Conservation (phyloP, 2,113 vertebrate species). For the Prietella phreatophila region DNA sequence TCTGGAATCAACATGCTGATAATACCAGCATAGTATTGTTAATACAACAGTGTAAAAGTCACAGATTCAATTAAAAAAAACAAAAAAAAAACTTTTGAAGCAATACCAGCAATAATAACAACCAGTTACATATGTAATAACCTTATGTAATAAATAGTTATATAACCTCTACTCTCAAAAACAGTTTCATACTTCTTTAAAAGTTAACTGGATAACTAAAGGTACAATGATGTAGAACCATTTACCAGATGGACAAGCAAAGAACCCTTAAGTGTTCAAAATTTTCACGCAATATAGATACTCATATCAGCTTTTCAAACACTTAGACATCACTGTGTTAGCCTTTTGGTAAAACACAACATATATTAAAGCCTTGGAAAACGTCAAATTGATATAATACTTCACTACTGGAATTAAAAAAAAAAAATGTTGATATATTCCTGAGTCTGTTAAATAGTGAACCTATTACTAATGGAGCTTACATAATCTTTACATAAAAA, state of each 20-base stretch:
- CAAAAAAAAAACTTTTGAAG: not conserved
- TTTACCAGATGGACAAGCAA: not conserved
- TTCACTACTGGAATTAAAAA: no score
- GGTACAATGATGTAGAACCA: not conserved
- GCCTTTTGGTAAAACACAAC: not conserved
- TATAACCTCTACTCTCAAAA: not conserved
- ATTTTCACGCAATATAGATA: not conserved
- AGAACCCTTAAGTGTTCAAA: not conserved
- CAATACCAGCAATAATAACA: not conserved
- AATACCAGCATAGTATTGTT: not conserved
- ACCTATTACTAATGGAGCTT: not conserved
- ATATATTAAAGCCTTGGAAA: not conserved
- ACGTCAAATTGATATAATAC: not conserved
- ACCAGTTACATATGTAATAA: not conserved
- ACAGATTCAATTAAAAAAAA: not conserved
- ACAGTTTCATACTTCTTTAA: not conserved
- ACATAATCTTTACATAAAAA: not conserved
- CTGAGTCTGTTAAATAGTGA: not conserved
- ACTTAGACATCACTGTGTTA: not conserved
- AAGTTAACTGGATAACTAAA: not conserved
- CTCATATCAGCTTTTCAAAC: not conserved
- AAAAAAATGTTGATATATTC: not conserved
- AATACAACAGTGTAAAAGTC: not conserved
- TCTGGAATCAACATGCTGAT: not conserved
- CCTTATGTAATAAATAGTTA: not conserved